These are phyloP conservation scores for Dexiosoma caninum DNA, from an alignment of 2,888 invertebrate species.

Conservation along the genomic window DNA sequence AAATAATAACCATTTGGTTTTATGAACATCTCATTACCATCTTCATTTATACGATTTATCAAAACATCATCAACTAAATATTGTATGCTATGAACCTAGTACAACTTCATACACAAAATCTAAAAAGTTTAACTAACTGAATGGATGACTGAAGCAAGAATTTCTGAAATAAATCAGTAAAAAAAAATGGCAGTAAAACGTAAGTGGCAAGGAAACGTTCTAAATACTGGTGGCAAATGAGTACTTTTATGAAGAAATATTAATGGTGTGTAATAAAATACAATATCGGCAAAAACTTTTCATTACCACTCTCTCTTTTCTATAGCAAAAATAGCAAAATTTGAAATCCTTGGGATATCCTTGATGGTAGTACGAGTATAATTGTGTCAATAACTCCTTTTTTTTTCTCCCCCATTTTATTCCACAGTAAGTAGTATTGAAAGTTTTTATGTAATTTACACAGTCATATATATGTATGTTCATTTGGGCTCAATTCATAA, in stretches of 20 bases:
- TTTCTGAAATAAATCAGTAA: background rate
- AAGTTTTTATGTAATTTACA: background rate
- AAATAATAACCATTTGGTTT: background rate
- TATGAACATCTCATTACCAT: slow-evolving; percentile 39
- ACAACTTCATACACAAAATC: background rate
- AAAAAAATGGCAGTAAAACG: background rate
- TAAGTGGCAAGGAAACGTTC: background rate
- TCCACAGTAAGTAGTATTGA: slow-evolving; percentile 20
- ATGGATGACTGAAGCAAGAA: slow-evolving; percentile 14
- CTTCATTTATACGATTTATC: slow-evolving; percentile 28
- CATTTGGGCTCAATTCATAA: slow-evolving; percentile 38
- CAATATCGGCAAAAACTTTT: background rate
- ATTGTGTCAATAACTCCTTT: background rate
- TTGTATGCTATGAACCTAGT: background rate
- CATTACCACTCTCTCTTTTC: background rate
- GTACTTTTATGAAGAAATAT: slow-evolving; percentile 18
- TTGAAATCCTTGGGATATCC: background rate
- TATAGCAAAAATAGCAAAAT: background rate
- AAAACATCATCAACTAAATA: slow-evolving; percentile 38
- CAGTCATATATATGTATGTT: background rate
- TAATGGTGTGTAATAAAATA: slow-evolving; percentile 36
- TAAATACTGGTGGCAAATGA: background rate
- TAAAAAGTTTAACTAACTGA: slow-evolving; percentile 34
- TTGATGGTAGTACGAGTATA: background rate
- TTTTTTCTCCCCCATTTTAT: background rate